A percentile compares a stretch with the other conserved stretches of the same genome.
Conservation (phyloP, 2,113 vertebrate species). For the Paradisaea rubra region DNA sequence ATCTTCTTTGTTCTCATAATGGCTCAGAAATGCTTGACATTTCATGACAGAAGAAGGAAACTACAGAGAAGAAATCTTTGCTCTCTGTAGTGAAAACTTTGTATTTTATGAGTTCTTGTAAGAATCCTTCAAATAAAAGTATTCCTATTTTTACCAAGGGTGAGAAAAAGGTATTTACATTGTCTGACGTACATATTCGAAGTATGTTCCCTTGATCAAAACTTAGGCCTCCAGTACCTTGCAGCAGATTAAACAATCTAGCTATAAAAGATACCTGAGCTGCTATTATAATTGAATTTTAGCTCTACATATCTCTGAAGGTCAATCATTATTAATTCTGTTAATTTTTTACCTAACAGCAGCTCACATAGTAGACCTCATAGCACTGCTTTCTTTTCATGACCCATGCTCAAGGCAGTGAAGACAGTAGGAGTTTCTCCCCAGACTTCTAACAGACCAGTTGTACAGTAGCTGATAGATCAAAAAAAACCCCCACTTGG, state of each 20-base stretch:
- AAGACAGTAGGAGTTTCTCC: not conserved
- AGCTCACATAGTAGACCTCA: not conserved
- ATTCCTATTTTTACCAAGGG: not conserved
- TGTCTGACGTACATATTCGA: rapidly evolving
- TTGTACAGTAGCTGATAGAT: not conserved
- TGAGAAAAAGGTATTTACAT: not conserved
- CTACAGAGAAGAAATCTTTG: not conserved
- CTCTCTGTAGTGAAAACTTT: not conserved
- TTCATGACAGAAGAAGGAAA: not conserved
- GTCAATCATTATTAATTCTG: not conserved
- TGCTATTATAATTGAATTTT: not conserved
- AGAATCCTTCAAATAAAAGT: not conserved
- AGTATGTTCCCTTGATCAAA: not conserved
- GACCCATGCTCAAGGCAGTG: not conserved
- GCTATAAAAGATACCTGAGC: not conserved
- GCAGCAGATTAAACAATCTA: not conserved
- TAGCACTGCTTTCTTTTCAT: not conserved
- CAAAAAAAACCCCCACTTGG: rapidly evolving
- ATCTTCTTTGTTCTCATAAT: not conserved
- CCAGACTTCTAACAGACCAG: not conserved
- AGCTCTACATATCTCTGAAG: not conserved
- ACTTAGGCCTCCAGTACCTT: not conserved
- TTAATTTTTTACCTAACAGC: not conserved
- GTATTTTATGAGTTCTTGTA: not conserved
- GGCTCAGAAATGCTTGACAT: not conserved